Percentiles rank a stretch among this genome's conserved stretches.
Evolutionary conservation across 2,888 invertebrate genomes (phyloP).

Genomic region (Odontomyia ornata): DNA sequence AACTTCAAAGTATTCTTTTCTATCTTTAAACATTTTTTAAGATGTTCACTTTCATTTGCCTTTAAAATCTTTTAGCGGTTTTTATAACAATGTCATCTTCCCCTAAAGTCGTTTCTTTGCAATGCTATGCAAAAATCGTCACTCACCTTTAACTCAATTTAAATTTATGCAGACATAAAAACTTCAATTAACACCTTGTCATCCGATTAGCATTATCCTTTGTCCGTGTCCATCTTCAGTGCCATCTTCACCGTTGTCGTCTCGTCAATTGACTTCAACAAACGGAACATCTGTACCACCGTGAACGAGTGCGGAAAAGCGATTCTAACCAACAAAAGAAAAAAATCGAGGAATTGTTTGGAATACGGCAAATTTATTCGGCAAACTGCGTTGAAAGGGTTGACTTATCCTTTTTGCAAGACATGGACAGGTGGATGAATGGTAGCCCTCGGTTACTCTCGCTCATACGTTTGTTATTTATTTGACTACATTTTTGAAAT

Average conservation of each 20-base stretch:
- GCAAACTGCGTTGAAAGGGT: not conserved
- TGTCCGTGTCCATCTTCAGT: not conserved
- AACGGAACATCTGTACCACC: constrained; percentile 10
- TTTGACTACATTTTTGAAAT: constrained; percentile 39
- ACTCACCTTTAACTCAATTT: not conserved
- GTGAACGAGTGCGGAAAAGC: too few relatives aligned
- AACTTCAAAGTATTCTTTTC: too few relatives aligned
- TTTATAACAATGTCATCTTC: too few relatives aligned
- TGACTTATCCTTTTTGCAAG: not conserved
- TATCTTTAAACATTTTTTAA: too few relatives aligned
- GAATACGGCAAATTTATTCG: constrained; percentile 32
- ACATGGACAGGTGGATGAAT: constrained; percentile 26
- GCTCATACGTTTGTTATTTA: constrained; percentile 28
- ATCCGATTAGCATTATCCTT: constrained; percentile 36
- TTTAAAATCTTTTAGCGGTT: too few relatives aligned
- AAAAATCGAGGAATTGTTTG: not conserved
- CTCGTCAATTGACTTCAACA: not conserved
- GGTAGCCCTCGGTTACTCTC: not conserved
- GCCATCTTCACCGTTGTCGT: not conserved
- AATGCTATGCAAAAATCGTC: not conserved
- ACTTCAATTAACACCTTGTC: constrained; percentile 49
- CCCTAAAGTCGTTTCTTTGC: not conserved
- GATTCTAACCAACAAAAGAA: not conserved
- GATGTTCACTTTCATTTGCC: too few relatives aligned
- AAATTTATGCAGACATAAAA: constrained; percentile 47